Evolutionary conservation across 2,113 vertebrate species (phyloP).

Genomic region (Datnioides undecimradiatus): DNA sequence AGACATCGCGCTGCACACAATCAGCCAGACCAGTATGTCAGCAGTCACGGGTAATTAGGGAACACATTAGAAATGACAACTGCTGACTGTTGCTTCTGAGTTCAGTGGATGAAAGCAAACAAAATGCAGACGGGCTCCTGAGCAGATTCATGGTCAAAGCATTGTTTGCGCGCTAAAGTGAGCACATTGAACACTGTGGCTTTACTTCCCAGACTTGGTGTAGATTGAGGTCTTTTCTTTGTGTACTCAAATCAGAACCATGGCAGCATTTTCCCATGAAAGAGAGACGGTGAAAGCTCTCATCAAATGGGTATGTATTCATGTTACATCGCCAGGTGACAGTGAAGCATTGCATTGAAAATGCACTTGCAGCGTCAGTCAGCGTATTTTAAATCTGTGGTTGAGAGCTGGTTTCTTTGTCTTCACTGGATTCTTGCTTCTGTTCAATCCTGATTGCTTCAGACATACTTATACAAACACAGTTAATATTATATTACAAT

Average conservation of each 20-base stretch:
- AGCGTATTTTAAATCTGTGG: neutral
- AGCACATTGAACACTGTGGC: neutral
- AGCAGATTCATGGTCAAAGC: neutral
- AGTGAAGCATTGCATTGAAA: neutral
- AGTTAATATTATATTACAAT: neutral
- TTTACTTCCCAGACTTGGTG: conserved; percentile 18
- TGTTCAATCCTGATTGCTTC: neutral
- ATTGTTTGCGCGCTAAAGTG: conserved; percentile 7
- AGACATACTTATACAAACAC: no score
- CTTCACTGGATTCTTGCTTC: neutral
- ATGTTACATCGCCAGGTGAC: neutral
- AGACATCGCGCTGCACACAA: conserved; percentile 27
- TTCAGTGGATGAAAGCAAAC: conserved; percentile 10
- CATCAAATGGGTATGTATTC: neutral
- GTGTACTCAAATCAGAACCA: neutral
- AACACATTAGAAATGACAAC: conserved; percentile 35
- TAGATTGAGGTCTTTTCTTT: conserved; percentile 1
- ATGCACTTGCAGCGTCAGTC: neutral
- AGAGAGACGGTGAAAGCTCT: neutral
- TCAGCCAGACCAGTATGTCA: conserved; percentile 38
- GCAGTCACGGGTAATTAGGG: conserved; percentile 50
- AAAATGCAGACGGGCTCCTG: conserved; percentile 2
- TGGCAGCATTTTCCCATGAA: neutral
- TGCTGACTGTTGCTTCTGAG: conserved; percentile 27
- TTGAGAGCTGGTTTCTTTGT: neutral